Evolutionary conservation across 2,888 invertebrate genomes (phyloP), one percentile per base, ranked within the genome.

Genomic region (Drosophila pegasa): DNA sequence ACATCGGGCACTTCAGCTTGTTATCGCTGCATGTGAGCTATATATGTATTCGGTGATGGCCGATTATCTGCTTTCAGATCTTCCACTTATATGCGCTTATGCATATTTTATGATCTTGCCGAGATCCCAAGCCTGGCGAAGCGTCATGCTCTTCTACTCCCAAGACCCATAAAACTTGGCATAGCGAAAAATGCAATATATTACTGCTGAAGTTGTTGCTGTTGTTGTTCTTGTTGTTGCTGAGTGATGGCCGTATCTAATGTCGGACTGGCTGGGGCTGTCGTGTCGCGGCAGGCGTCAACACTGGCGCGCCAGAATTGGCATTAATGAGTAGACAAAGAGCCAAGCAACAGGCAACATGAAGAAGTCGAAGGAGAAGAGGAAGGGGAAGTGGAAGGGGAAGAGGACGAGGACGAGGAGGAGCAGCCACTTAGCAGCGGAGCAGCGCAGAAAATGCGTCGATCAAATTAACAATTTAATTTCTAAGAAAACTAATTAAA

Each of bases 401-500:
- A 16, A 31, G 65, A 67, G 22, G 40, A 35, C 40, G n/a, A 40
- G 37, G 22, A 62, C 18, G 20, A 33, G 51, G 57, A 62, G 59
- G 70, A 75, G 66, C 61, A 75, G 60, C 80, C 87, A 84, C 87
- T 87, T 87, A 85, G 74, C 81, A 74, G 76, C 73, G 63, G 66
- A 59, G 50, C 68, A 66, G 76, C 68, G 84, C 71, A 71, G 88
- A 71, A 79, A 89, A 80, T 81, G 86, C 83, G 85, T 88, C 89
- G 89, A 81, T 79, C 87, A 89, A 89, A 89, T 90, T 89, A 90
- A 89, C 87, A 90, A 90, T 87, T 90, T 90, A 87, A 91, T 91
- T 91, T 90, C 89, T 89, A 78, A 87, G 90, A 89, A 90, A 90
- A 89, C 88, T 90, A 90, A 90, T 91, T 90, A 90, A 89, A 90